Base-by-base conservation (phyloP, 2,797 vertebrate species). In the Podargus strigoides region DNA sequence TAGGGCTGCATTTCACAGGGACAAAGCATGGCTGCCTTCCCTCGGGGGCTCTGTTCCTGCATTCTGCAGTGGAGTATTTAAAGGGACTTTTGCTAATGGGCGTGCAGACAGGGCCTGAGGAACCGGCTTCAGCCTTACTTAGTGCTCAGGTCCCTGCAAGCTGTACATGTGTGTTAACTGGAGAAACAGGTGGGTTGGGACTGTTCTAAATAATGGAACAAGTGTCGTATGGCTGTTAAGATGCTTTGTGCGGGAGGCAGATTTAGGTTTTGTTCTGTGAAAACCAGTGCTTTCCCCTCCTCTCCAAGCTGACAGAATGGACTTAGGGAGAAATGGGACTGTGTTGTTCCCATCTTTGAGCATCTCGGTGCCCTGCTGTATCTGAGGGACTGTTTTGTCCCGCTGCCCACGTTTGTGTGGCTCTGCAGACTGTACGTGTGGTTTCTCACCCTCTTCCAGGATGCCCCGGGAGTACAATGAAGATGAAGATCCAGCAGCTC, bases 391-490 rank as follows among this genome's bases (percentile, higher is more conserved):
- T 44, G 9, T 52, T 70, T 32, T 50, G 6, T 49, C 9, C 7
- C 2, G 6, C 12, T 63, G 24, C 16, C 8, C 8, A 11, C 12
- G 1, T 39, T 28, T 78, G 36, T 42, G 15, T 12, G 37, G n/a
- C 28, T 74, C 58, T 94, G 27, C 78, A 67, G 49, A 41, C 63
- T 85, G 30, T 37, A 14, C 2, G 0, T 17, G 10, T 79, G 32
- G 37, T 84, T 96, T 95, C 90, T 86, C 3, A 1, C 16, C 60
- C 26, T 76, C 56, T 90, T 95, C 37, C 96, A 99, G 99, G 94
- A 99, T 99, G 99, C 99, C 99, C n/a, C 98, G 98, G 92, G 99
- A 99, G 96, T 99, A 99, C 96, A 99, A 99, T 0, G 99, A 99
- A 95, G 99, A 99, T 94, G 99, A 99, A 97, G 99, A 99, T 94